Conservation (phyloP, 2,113 vertebrate genomes). For the Spermophilus dauricus region DNA sequence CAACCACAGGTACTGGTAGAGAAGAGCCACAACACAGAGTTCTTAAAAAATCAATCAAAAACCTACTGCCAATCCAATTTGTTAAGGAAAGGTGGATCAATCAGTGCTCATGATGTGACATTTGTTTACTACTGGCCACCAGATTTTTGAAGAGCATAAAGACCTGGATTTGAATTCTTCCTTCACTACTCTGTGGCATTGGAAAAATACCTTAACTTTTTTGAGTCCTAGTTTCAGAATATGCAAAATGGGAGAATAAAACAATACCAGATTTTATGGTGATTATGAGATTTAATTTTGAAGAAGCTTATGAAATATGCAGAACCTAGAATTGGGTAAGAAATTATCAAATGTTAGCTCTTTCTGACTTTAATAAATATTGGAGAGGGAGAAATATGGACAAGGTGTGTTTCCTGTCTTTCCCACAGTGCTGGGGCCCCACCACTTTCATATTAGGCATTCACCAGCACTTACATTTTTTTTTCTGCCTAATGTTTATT, state of each 20-base stretch:
- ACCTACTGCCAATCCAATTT: background rate
- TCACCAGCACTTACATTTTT: background rate
- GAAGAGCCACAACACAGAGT: background rate
- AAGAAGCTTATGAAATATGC: constrained; percentile 21
- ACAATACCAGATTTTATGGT: background rate
- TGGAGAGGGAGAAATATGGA: background rate
- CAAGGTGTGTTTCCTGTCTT: background rate
- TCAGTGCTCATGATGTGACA: background rate
- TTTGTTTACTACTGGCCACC: background rate
- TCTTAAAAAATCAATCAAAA: background rate
- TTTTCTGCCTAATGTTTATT: background rate
- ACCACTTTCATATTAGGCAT: background rate
- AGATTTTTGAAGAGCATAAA: background rate
- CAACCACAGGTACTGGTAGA: background rate
- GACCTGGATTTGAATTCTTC: background rate
- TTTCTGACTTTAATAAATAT: constrained; percentile 4
- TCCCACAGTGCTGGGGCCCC: background rate
- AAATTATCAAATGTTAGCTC: background rate
- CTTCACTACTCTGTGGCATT: background rate
- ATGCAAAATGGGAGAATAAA: constrained; percentile 10
- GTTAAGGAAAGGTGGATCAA: background rate
- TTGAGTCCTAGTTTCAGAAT: constrained; percentile 30
- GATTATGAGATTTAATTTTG: background rate
- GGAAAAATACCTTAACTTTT: background rate
- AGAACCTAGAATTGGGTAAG: background rate